Conservation (phyloP, 2,797 vertebrate genomes). For the Fratercula arctica region DNA sequence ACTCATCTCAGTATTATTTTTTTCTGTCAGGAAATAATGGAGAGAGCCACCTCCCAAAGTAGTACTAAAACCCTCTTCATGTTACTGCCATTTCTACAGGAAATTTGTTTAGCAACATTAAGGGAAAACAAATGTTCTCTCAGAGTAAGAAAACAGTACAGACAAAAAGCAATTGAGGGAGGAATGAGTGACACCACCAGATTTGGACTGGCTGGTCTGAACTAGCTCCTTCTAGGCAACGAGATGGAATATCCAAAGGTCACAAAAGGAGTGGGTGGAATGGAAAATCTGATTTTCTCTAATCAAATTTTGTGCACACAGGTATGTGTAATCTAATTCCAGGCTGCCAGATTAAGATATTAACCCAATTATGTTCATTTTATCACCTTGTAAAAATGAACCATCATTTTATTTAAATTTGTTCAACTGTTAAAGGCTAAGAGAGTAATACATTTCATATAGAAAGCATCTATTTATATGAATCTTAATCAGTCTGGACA, state of each 20-base stretch:
- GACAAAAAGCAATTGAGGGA: neutral
- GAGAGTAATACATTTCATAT: slow-evolving; percentile 68
- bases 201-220: neutral
- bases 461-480: slow-evolving; percentile 74
- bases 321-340: slow-evolving; percentile 62
- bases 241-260: neutral
- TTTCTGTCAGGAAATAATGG: neutral
- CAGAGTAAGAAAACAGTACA: neutral
- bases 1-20: neutral
- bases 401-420: slow-evolving; percentile 73
- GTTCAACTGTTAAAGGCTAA: slow-evolving; percentile 69
- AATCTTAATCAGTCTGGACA: slow-evolving; percentile 69
- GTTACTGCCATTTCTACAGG: neutral
- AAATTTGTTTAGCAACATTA: neutral
- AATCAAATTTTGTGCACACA: slow-evolving; percentile 42
- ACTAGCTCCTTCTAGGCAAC: neutral
- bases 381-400: slow-evolving; percentile 71
- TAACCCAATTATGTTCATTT: slow-evolving; percentile 70
- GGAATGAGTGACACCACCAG: neutral
- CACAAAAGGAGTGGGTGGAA: slow-evolving; percentile 4
- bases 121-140: neutral
- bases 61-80: neutral
- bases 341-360: slow-evolving; percentile 70
- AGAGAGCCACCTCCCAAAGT: neutral
- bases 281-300: slow-evolving; percentile 49